These are phyloP conservation scores for Colaptes auratus DNA, from an alignment of 2,113 vertebrate species.

Conservation along the genomic window DNA sequence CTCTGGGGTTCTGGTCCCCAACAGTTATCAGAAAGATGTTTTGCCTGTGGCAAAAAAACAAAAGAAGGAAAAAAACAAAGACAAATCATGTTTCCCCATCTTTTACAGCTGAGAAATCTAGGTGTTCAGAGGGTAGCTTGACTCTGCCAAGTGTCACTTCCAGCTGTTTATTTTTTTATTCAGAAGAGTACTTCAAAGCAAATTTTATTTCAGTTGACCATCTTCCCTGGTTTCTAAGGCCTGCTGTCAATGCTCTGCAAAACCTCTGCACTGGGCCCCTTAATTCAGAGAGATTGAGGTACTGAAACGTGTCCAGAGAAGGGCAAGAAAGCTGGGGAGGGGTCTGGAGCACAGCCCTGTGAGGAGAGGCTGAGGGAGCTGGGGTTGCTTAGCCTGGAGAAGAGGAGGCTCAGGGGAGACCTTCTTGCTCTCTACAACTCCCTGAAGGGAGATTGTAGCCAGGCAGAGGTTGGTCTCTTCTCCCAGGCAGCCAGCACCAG, in stretches of 20 bases:
- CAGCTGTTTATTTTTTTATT: not conserved
- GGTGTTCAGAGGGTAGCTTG: not conserved
- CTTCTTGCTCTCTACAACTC: too few species aligned
- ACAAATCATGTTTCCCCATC: fast-evolving
- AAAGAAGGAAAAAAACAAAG: not conserved
- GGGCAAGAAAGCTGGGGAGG: too few species aligned
- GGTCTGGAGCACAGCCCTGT: too few species aligned
- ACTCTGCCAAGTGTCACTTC: not conserved
- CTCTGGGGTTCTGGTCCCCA: not conserved
- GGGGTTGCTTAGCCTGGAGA: too few species aligned
- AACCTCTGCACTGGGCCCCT: not conserved
- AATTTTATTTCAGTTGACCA: not conserved
- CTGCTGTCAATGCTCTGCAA: not conserved
- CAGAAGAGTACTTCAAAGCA: not conserved
- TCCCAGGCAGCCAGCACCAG: too few species aligned
- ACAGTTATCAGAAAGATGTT: fast-evolving
- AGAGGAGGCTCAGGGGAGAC: too few species aligned
- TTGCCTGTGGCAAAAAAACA: not conserved
- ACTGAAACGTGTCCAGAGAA: too few species aligned
- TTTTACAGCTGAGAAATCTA: not conserved
- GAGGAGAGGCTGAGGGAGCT: too few species aligned
- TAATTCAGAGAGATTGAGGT: too few species aligned
- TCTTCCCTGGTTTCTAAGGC: not conserved
- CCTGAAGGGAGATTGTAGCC: too few species aligned
- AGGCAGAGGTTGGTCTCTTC: too few species aligned